Evolutionary conservation across 2,797 vertebrate genomes (phyloP), one percentile per base, ranked within the genome.

Genomic region (Gymnothorax reevesii): DNA sequence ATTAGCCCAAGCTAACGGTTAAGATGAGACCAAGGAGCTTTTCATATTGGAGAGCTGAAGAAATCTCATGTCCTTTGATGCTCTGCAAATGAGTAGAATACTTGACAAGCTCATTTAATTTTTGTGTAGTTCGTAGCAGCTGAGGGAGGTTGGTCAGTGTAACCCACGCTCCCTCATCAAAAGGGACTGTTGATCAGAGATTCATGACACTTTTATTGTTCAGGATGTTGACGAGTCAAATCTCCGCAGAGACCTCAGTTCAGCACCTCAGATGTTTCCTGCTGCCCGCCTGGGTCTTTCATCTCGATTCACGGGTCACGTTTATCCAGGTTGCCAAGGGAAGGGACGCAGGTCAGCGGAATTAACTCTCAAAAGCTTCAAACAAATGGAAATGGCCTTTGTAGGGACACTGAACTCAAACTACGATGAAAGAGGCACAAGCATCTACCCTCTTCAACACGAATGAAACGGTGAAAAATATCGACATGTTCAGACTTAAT

Each of bases 231-330:
- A 77, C 73, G 13, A 6, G 15, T 33, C 33, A 22, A 49, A 77
- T 77, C 73, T 77, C 73, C 7, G 7, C 73, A 49, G 73, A 49
- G 73, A 77, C 6, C 52, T 17, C 52, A 33, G 15, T 42, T 6
- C 73, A 52, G 33, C 42, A 52, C 42, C 73, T 77, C 73, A 75
- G 71, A 52, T 52, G 73, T 15, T 77, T 77, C 73, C 73, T 77
- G 73, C 42, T 20, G 33, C 73, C 15, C 33, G 49, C 3, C 5
- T 52, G 42, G 73, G 33, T 42, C 33, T 17, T 27, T 33, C 69
- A 42, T 42, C 22, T 15, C 20, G 42, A 52, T 77, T 77, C 13
- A 80, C 27, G 17, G 49, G 54, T 80, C 49, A 80, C 9, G 6
- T 55, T n/a, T 9, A 20, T 20, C n/a, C 77, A 80, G 7, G 15